Percentiles rank a stretch among this genome's conserved stretches.
Evolutionary conservation across 2,113 vertebrate species (phyloP).

Genomic region (Cepphus grylle): DNA sequence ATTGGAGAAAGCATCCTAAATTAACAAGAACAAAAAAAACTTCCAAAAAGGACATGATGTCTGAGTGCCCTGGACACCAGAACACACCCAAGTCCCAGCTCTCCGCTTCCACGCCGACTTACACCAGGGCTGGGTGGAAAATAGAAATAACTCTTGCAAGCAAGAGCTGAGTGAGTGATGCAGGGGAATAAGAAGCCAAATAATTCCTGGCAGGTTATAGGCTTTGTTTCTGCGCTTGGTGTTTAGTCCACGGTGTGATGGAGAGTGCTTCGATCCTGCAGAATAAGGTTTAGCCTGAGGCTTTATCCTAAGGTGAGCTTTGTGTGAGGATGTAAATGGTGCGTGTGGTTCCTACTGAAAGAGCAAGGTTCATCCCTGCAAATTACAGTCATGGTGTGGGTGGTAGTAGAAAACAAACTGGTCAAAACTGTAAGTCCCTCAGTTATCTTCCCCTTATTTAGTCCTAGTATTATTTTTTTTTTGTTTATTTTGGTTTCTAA

Average conservation of each 20-base stretch:
- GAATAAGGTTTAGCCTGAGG: not conserved
- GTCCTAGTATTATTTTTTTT: not conserved
- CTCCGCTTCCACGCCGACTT: not conserved
- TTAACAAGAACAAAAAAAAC: not conserved
- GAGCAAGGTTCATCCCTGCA: not conserved
- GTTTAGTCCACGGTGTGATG: not conserved
- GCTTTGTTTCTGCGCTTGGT: not conserved
- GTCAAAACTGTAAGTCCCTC: not conserved
- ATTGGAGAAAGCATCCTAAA: not conserved
- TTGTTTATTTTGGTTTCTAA: not conserved
- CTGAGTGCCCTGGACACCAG: not conserved
- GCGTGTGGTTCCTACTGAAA: fast-evolving
- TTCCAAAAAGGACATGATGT: not conserved
- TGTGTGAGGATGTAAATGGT: not conserved
- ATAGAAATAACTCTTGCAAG: not conserved
- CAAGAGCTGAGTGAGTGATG: not conserved
- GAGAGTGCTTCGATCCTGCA: not conserved
- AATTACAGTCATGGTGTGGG: too few relatives aligned
- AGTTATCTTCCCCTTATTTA: not conserved
- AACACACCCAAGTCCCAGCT: not conserved
- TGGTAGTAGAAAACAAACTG: not conserved
- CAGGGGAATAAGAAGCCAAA: not conserved
- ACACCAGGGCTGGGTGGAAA: not conserved
- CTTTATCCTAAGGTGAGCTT: not conserved
- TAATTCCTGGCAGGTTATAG: not conserved